These are phyloP conservation scores for Heliothis subflexa DNA, from an alignment of 1,140 invertebrate genomes.

Conservation along the genomic window DNA sequence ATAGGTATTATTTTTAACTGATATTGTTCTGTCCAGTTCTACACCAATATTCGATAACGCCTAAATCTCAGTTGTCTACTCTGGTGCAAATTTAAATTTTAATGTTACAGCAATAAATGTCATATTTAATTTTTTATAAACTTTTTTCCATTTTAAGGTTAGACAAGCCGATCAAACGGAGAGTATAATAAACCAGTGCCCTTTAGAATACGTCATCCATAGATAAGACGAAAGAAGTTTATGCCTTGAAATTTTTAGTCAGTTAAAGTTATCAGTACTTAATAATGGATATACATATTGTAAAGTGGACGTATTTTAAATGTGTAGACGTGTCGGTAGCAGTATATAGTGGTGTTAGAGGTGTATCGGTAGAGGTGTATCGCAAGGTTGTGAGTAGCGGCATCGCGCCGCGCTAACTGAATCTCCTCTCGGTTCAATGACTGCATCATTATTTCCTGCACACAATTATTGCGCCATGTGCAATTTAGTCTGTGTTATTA, in stretches of 20 bases:
- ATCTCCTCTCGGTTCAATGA: constrained; percentile 83
- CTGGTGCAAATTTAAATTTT: constrained; percentile 80
- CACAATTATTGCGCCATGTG: constrained; percentile 81
- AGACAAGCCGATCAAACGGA: constrained; percentile 76
- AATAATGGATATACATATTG: constrained; percentile 79
- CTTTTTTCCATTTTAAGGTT: constrained; percentile 78
- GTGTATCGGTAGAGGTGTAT: constrained; percentile 51
- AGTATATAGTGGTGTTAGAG: constrained; percentile 46
- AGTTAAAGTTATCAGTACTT: constrained; percentile 84
- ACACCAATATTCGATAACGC: constrained; percentile 66
- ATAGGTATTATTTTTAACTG: constrained; percentile 69
- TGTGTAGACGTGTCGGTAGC: constrained; percentile 68
- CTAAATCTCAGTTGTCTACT: constrained; percentile 68
- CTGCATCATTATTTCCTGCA: constrained; percentile 81
- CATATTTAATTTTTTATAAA: constrained; percentile 81
- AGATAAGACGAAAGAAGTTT: constrained; percentile 79
- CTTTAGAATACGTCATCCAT: constrained; percentile 83
- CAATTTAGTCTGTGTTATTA: constrained; percentile 86
- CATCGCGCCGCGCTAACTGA: constrained; percentile 70
- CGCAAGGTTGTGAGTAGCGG: constrained; percentile 75
- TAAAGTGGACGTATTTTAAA: constrained; percentile 56
- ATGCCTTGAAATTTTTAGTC: constrained; percentile 84
- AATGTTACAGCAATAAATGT: constrained; percentile 79
- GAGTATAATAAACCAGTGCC: constrained; percentile 83
- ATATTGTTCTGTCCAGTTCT: constrained; percentile 75